phyloP scores from a whole-genome alignment of 1,140 invertebrate genomes.

The Panagrolaimus sp. region DNA sequence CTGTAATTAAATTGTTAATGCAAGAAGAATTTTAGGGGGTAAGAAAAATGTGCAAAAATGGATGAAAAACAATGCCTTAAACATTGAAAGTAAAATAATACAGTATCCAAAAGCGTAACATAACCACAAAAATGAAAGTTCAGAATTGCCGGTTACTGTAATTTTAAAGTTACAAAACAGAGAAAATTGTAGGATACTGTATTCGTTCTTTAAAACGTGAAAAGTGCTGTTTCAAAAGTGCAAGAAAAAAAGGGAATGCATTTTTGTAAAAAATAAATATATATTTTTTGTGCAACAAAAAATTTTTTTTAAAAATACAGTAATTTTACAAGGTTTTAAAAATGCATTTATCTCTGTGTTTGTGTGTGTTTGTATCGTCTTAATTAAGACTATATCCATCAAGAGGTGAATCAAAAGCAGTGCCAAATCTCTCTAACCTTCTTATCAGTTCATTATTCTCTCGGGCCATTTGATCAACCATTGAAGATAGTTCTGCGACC shows the following conservation, averaged over 20 bases:
- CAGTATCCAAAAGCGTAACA: too few relatives aligned
- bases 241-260: background rate
- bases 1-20: too few relatives aligned
- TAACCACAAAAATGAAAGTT: too few relatives aligned
- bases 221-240: background rate
- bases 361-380: background rate
- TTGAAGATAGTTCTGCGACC: background rate
- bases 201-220: conserved; percentile 1
- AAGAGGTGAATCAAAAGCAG: conserved; percentile 3
- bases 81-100: too few relatives aligned
- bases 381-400: conserved; percentile 11
- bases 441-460: conserved; percentile 7
- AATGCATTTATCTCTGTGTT: background rate
- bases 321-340: background rate
- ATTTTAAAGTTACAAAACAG: too few relatives aligned
- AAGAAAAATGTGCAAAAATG: too few relatives aligned
- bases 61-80: too few relatives aligned
- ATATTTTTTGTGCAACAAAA: too few relatives aligned
- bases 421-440: conserved; percentile 13
- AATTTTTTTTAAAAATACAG: background rate
- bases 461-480: conserved; percentile 5
- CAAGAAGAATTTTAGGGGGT: too few relatives aligned
- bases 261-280: background rate
- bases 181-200: too few relatives aligned
- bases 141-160: too few relatives aligned